Evolutionary conservation across 2,888 invertebrate genomes (phyloP).

Genomic region (Troides aeacus): DNA sequence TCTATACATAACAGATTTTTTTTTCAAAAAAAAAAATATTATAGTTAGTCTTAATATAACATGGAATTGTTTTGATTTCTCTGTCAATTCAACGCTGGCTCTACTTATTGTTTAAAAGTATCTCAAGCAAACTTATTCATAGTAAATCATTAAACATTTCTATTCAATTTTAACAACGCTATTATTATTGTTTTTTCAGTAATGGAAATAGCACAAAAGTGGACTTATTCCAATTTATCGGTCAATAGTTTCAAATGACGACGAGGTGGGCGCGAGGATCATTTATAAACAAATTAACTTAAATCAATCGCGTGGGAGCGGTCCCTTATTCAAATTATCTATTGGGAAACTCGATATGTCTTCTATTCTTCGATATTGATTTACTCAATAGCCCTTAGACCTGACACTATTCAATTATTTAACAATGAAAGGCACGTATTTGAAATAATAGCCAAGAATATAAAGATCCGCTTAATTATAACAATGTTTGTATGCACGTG

Average conservation of each 20-base stretch:
- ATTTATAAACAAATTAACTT: constrained; percentile 14
- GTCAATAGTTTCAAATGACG: constrained; percentile 2
- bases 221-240: not conserved
- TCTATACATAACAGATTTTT: too few relatives aligned
- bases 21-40: too few relatives aligned
- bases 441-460: not conserved
- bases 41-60: too few relatives aligned
- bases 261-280: not conserved
- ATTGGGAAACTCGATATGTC: not conserved
- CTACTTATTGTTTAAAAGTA: too few relatives aligned
- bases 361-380: constrained; percentile 1
- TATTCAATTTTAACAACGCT: not conserved
- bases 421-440: not conserved
- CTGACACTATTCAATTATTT: not conserved
- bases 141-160: not conserved
- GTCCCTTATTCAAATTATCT: constrained; percentile 17
- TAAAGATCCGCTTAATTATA: too few relatives aligned
- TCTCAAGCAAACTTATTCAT: too few relatives aligned
- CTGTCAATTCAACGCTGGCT: too few relatives aligned
- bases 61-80: too few relatives aligned
- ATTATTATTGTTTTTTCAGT: not conserved
- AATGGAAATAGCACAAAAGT: not conserved
- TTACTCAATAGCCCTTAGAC: not conserved
- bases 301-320: not conserved
- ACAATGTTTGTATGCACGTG: too few relatives aligned